Conservation (phyloP, 2,797 vertebrate genomes). For the Cyclopterus lumpus region DNA sequence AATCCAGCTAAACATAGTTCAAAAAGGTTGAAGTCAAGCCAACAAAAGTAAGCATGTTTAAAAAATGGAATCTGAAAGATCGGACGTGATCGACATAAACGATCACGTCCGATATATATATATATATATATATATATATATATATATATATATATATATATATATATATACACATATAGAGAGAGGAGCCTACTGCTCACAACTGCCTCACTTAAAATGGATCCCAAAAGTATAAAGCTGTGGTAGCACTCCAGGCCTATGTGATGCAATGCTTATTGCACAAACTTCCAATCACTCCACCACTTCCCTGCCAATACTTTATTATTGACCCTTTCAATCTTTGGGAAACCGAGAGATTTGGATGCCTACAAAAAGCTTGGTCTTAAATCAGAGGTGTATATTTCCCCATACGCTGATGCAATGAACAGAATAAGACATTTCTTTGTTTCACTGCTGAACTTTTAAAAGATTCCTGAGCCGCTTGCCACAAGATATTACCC, state of each 20-base stretch:
- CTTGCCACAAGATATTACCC: constrained; percentile 56
- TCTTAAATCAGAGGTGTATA: constrained; percentile 63
- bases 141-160: too few species aligned
- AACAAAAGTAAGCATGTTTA: neutral
- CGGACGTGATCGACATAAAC: neutral
- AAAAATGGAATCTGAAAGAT: neutral
- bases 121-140: too few species aligned
- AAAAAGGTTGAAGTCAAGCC: neutral
- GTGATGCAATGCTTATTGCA: constrained; percentile 45
- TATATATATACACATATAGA: too few species aligned
- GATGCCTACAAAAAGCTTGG: constrained; percentile 67
- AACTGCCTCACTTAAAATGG: too few species aligned
- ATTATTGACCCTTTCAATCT: constrained; percentile 47
- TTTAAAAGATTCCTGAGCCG: constrained; percentile 60
- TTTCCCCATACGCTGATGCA: constrained; percentile 54
- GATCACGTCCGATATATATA: too few species aligned
- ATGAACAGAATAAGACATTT: constrained; percentile 53
- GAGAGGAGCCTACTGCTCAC: too few species aligned
- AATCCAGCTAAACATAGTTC: neutral
- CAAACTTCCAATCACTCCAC: constrained; percentile 47
- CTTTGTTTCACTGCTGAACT: constrained; percentile 59
- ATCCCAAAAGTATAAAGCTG: constrained; percentile 3
- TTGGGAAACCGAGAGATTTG: constrained; percentile 43
- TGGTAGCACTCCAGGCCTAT: neutral
- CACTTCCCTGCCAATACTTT: constrained; percentile 32